Base-by-base conservation (phyloP, 2,113 vertebrate genomes). In the Gavialis gangeticus region DNA sequence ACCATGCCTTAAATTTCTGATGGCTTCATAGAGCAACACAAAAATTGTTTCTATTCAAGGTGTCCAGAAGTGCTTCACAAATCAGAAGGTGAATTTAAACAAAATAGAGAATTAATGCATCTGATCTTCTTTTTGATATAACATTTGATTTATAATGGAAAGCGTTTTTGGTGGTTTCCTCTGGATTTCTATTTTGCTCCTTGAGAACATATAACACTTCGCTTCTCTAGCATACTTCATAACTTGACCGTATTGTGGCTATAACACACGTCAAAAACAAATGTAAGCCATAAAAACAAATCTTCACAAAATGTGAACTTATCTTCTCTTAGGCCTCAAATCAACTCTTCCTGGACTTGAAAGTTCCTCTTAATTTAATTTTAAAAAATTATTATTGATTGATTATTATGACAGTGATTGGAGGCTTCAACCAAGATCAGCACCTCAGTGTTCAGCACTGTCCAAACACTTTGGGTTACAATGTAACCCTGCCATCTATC, bases 381-480 rank as follows among this genome's bases (percentile, higher is more conserved):
- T 59, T 91, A 75, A 10, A 62, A 46, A 79, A 46, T 81, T 79
- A 10, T 28, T 3, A 28, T 21, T 12, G 14, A 46, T 46, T 9
- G 46, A 46, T 46, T 25, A 62, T 25, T 62, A 62, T 12, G 25
- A 4, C 24, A 62, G 60, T 62, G 17, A 19, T 62, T 22, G 24
- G 24, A 62, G 2, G 21, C 46, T 21, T 0, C 1, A 64, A 21
- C 16, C 54, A 84, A 55, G 21, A 60, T 57, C 1, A 0, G 75
- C 56, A 62, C 16, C 25, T 6, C 5, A 63, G 13, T 12, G 78
- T 28, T 78, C 9, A 4, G 46, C 25, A n/a, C 60, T 67, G 30
- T 77, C 4, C 37, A 66, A 30, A n/a, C 67, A n/a, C 4, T 1
- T 55, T 17, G 3, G 0, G 6, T 0, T n/a, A n/a, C 56, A 76